A percentile compares a stretch with the other conserved stretches of the same genome.
Evolutionary conservation across 1,140 invertebrate species (phyloP).

Genomic region (Macrocentrus cingulum): DNA sequence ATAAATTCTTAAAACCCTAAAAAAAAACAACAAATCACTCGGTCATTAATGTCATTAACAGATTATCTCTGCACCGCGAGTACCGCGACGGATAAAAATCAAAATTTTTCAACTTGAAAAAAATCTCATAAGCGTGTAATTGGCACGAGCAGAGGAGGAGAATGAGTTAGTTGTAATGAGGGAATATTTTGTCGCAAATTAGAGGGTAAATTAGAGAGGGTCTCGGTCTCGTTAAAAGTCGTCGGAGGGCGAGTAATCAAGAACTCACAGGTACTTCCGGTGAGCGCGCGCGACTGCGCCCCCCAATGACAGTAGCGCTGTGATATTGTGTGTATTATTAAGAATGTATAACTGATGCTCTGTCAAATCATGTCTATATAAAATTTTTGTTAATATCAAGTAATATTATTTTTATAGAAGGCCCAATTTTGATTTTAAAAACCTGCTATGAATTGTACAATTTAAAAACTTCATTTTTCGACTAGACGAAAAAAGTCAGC

Average conservation of each 20-base stretch:
- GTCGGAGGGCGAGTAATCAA: constrained; percentile 7
- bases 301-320: background rate
- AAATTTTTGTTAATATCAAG: too few species aligned
- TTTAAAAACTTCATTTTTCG: too few species aligned
- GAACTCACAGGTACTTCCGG: constrained; percentile 1
- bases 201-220: background rate
- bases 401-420: too few species aligned
- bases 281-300: constrained; percentile 5
- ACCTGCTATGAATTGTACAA: too few species aligned
- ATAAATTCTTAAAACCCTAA: background rate
- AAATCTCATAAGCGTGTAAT: too few species aligned
- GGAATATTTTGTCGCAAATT: constrained; percentile 8
- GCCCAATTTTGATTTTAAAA: too few species aligned
- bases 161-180: constrained; percentile 4
- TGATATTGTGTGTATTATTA: too few species aligned
- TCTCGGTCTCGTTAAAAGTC: background rate
- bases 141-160: background rate
- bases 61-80: background rate
- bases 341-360: too few species aligned
- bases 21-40: background rate
- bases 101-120: background rate
- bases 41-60: background rate
- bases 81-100: background rate
- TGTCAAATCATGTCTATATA: too few species aligned
- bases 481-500: too few species aligned